A percentile compares a stretch with the other conserved stretches of the same genome.
These are phyloP conservation scores for Polietes domitor DNA, from an alignment of 2,888 invertebrate genomes.

Conservation along the genomic window DNA sequence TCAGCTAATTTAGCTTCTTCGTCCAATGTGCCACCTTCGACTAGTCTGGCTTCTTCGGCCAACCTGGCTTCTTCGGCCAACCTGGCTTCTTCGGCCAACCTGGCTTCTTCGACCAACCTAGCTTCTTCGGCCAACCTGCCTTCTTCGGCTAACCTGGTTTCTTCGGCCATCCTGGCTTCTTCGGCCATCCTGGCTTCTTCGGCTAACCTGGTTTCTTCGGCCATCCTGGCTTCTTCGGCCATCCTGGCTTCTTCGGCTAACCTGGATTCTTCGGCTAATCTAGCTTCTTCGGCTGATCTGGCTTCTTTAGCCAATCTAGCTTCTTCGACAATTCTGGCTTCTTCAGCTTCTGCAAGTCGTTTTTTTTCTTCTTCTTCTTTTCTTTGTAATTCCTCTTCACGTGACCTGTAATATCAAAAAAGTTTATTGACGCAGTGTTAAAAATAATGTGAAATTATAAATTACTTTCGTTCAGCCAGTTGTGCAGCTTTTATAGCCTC, in stretches of 20 bases:
- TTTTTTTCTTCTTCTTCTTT: slow-evolving; percentile 80
- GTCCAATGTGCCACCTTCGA: slow-evolving; percentile 81
- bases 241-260: slow-evolving; percentile 79
- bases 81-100: slow-evolving; percentile 79
- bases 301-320: slow-evolving; percentile 74
- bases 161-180: slow-evolving; percentile 81
- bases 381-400: slow-evolving; percentile 74
- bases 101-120: slow-evolving; percentile 81
- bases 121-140: slow-evolving; percentile 56
- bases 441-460: neutral
- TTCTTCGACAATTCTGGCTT: slow-evolving; percentile 81
- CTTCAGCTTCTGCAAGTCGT: slow-evolving; percentile 80
- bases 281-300: slow-evolving; percentile 53
- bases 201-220: slow-evolving; percentile 79
- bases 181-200: slow-evolving; percentile 81
- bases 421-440: slow-evolving; percentile 48
- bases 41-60: slow-evolving; percentile 79
- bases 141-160: slow-evolving; percentile 76
- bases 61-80: slow-evolving; percentile 80
- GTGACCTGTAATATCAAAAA: slow-evolving; percentile 69
- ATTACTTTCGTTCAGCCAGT: slow-evolving; percentile 80
- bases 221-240: slow-evolving; percentile 80
- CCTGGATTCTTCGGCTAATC: slow-evolving; percentile 81
- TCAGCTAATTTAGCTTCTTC: slow-evolving; percentile 82
- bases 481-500: slow-evolving; percentile 79